Conservation (phyloP, 2,888 invertebrate genomes). For the Diplolepis rosae region DNA sequence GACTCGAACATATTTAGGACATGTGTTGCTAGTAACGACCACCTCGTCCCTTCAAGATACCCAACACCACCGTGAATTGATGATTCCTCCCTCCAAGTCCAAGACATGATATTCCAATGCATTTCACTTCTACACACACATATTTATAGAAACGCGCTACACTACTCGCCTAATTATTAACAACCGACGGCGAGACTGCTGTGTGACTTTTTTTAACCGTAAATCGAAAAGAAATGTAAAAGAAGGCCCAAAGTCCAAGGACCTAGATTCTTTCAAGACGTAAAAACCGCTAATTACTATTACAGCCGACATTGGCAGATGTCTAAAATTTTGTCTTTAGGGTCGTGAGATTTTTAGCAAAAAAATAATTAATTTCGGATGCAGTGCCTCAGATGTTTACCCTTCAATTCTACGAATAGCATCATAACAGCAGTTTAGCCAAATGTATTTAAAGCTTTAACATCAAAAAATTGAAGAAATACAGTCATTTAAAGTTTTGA, state of each 20-base stretch:
- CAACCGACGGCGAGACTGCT: conserved; percentile 39
- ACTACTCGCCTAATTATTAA: conserved; percentile 41
- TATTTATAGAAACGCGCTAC: conserved; percentile 55
- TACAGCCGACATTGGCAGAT: conserved; percentile 25
- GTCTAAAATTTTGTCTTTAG: conserved; percentile 21
- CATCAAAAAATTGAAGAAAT: too few species aligned
- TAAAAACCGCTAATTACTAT: conserved; percentile 23
- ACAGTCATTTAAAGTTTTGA: too few species aligned
- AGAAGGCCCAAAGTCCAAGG: neutral
- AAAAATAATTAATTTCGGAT: conserved; percentile 28
- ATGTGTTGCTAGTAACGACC: conserved; percentile 60
- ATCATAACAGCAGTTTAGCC: neutral
- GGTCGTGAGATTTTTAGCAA: conserved; percentile 22
- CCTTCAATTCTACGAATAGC: neutral
- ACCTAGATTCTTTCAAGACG: conserved; percentile 5
- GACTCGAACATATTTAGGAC: conserved; percentile 58
- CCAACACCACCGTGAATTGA: conserved; percentile 43
- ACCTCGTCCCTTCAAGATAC: conserved; percentile 50
- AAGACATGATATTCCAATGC: conserved; percentile 42
- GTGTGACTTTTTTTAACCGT: conserved; percentile 39
- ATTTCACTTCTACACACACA: conserved; percentile 35
- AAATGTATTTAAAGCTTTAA: too few species aligned
- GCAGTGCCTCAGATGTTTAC: conserved; percentile 23
- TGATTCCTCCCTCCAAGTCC: conserved; percentile 35
- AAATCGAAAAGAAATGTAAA: conserved; percentile 22